Evolutionary conservation across 2,113 vertebrate genomes (phyloP).

Genomic region (Callospermophilus lateralis): DNA sequence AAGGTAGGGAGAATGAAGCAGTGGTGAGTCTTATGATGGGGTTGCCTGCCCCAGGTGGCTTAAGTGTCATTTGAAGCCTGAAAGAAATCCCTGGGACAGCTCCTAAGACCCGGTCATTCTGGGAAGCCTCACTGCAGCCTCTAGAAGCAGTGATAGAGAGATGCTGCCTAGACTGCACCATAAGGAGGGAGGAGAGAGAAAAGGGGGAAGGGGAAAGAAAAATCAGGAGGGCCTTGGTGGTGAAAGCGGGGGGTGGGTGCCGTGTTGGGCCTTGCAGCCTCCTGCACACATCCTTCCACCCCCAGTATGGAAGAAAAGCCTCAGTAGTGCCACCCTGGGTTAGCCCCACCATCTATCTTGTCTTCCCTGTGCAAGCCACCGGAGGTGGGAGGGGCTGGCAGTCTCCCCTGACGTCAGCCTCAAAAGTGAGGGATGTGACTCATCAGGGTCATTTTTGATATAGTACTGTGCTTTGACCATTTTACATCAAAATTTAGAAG

Average conservation of each 20-base stretch:
- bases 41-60: neutral
- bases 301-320: neutral
- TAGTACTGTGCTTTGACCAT: neutral
- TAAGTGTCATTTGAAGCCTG: slow-evolving; percentile 24
- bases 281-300: neutral
- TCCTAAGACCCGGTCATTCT: neutral
- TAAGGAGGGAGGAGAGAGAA: neutral
- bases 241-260: neutral
- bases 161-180: slow-evolving; percentile 36
- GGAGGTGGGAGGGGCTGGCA: slow-evolving; percentile 17
- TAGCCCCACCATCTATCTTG: neutral
- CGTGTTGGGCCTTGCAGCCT: neutral
- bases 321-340: neutral
- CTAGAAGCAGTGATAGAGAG: neutral
- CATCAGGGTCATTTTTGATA: slow-evolving; percentile 63
- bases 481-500: slow-evolving; percentile 50
- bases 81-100: slow-evolving; percentile 13
- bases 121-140: slow-evolving; percentile 43
- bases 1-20: neutral
- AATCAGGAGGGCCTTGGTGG: neutral
- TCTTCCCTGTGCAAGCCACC: neutral
- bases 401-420: slow-evolving; percentile 69
- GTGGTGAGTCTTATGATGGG: neutral
- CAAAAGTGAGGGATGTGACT: slow-evolving; percentile 57
- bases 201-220: neutral